Conservation (phyloP, 2,888 invertebrate species). For the Xanthia icteritia region DNA sequence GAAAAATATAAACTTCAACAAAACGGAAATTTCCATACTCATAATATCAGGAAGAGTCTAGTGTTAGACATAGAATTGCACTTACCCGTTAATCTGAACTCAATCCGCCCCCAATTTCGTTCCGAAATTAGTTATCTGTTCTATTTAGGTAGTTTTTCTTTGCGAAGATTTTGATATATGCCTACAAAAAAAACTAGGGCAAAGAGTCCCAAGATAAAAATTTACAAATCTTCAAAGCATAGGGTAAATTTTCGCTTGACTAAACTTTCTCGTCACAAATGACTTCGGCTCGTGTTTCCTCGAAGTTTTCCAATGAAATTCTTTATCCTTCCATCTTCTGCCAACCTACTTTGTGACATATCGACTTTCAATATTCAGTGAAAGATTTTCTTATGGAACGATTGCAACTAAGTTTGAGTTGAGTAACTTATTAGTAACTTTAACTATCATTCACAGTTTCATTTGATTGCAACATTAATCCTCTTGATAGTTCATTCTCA, state of each 20-base stretch:
- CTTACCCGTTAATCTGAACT: too few relatives aligned
- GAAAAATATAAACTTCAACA: not conserved
- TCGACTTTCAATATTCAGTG: slow-evolving; percentile 52
- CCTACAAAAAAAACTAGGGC: slow-evolving; percentile 18
- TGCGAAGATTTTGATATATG: not conserved
- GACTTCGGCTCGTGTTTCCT: slow-evolving; percentile 46
- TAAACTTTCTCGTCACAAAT: slow-evolving; percentile 43
- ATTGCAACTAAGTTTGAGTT: slow-evolving; percentile 3
- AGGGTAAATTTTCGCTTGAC: slow-evolving; percentile 50
- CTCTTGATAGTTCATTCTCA: not conserved
- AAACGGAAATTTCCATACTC: not conserved
- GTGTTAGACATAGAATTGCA: not conserved
- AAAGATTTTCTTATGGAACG: slow-evolving; percentile 21
- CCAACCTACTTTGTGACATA: slow-evolving; percentile 49
- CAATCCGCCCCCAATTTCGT: not conserved
- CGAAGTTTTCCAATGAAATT: slow-evolving; percentile 57
- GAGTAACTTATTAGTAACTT: slow-evolving; percentile 3
- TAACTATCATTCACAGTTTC: not conserved
- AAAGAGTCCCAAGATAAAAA: slow-evolving; percentile 4
- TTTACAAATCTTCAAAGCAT: slow-evolving; percentile 28
- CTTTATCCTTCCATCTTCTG: slow-evolving; percentile 48
- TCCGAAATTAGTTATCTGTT: not conserved
- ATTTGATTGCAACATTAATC: not conserved
- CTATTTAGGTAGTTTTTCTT: not conserved
- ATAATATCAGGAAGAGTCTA: not conserved